Evolutionary conservation across 2,888 invertebrate species (phyloP), one percentile per base, ranked within the genome.

Genomic region (Pseudolycoriella hygida): DNA sequence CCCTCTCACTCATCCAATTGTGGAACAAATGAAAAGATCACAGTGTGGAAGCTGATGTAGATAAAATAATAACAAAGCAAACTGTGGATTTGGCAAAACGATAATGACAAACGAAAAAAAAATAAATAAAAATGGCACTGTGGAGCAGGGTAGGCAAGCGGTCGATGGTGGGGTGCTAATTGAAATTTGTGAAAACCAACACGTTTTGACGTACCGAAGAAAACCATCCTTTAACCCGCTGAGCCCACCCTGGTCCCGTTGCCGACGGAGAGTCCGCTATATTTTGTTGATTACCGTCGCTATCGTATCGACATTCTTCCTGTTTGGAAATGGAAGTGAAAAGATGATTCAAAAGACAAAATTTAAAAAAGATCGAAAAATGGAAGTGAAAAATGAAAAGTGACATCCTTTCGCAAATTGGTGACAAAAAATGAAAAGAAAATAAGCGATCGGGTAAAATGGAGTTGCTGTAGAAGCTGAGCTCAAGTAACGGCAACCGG

Each of bases 211-310:
- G 69, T 76, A 76, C 76, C 76, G 74, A 74, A 69, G 69, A 71
- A 71, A 76, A 74, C 76, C 76, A 76, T 69, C 73, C 72, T 67
- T 74, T 74, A 72, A 75, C 72, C 72, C 71, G 74, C 70, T 74
- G 75, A 71, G 74, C 72, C 76, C 79, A 73, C 75, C 78, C 69
- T 62, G 72, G 73, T 72, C 64, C 64, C 59, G 61, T 60, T 11
- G 42, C 39, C 54, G 64, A 61, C 62, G 64, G 42, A 43, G 40
- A 43, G 32, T 25, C 30, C 18, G 41, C 25, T 17, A 51, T 38
- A 37, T 43, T 41, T 40, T 42, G 31, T 42, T 42, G 15, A 42
- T 43, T 44, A 40, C 34, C 45, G 46, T 44, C 30, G 42, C 44
- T 41, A 34, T 25, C 42, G 40, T 44, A 38, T 30, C 41, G 39